Evolutionary conservation across 2,888 invertebrate genomes (phyloP).

Genomic region (Amphiduros pacificus): DNA sequence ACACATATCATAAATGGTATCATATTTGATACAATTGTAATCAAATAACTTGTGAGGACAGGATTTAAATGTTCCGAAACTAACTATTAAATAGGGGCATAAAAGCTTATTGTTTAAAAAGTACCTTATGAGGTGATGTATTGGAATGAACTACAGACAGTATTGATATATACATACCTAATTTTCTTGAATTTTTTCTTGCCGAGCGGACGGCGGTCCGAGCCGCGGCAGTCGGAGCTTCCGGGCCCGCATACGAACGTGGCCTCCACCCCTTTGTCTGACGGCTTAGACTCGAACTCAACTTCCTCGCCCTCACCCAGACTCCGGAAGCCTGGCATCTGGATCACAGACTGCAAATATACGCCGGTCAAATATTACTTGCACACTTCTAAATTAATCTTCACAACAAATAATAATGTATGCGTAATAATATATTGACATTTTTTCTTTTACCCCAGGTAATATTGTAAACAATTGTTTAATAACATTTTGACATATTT

Average conservation of each 20-base stretch:
- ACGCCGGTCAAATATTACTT: not conserved
- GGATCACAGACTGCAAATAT: constrained; percentile 78
- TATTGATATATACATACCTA: constrained; percentile 70
- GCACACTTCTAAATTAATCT: too few species aligned
- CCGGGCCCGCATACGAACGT: constrained; percentile 80
- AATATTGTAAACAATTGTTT: too few species aligned
- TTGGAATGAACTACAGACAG: too few species aligned
- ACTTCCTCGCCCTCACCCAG: constrained; percentile 86
- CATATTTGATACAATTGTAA: too few species aligned
- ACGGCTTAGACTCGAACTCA: constrained; percentile 82
- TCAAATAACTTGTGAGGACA: too few species aligned
- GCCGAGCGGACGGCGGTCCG: constrained; percentile 77
- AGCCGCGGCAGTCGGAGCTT: constrained; percentile 79
- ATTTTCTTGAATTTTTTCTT: constrained; percentile 84
- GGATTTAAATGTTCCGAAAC: too few species aligned
- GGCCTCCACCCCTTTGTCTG: constrained; percentile 85
- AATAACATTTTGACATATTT: too few species aligned
- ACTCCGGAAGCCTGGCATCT: constrained; percentile 87
- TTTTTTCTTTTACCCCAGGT: too few species aligned
- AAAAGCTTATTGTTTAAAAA: not conserved
- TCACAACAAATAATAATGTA: too few species aligned
- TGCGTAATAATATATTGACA: too few species aligned
- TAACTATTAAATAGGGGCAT: not conserved
- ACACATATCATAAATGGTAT: too few species aligned
- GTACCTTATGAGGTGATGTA: too few species aligned